Evolutionary conservation across 2,888 invertebrate species (phyloP).

Genomic region (Clitarchus hookeri): DNA sequence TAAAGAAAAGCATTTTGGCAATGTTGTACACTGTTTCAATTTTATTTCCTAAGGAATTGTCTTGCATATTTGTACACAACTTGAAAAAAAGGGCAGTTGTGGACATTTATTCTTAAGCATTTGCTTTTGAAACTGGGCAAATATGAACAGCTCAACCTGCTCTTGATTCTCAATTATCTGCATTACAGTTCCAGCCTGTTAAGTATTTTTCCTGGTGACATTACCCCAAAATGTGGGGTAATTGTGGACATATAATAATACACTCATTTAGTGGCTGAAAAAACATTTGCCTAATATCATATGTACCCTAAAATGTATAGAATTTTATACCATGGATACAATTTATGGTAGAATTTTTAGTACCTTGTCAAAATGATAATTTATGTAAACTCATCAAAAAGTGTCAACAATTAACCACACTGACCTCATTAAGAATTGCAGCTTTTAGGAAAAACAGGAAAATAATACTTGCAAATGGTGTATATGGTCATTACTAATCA

Average conservation of each 20-base stretch:
- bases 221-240: neutral
- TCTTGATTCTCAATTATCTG: neutral
- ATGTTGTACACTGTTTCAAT: neutral
- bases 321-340: neutral
- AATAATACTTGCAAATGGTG: too few species aligned
- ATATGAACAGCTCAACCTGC: neutral
- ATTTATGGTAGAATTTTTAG: neutral
- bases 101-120: neutral
- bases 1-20: neutral
- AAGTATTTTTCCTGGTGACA: neutral
- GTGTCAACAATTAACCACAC: neutral
- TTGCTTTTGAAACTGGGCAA: neutral
- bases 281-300: neutral
- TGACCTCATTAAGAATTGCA: neutral
- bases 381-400: neutral
- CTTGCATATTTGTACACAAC: neutral
- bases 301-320: neutral
- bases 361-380: neutral
- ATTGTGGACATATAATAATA: neutral
- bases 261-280: neutral
- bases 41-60: neutral
- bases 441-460: too few species aligned
- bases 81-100: slow-evolving; percentile 1
- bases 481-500: too few species aligned
- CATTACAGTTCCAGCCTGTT: neutral